Conservation (phyloP, 1,140 invertebrate genomes). For the Saccostrea glomerata region DNA sequence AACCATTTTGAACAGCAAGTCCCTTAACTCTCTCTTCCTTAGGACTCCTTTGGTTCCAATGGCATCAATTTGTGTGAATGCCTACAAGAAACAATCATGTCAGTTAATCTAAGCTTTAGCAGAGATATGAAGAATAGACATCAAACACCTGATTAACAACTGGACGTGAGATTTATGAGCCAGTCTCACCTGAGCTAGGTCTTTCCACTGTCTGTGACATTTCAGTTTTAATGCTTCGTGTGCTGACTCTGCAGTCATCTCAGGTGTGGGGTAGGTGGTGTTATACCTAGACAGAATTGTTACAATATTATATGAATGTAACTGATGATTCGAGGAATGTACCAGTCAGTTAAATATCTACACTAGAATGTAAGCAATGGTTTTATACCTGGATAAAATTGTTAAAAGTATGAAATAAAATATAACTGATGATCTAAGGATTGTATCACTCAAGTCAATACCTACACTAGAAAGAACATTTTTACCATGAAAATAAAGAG, state of each 20-base stretch:
- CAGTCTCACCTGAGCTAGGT: constrained; percentile 68
- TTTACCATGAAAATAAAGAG: not conserved
- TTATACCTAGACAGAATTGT: constrained; percentile 70
- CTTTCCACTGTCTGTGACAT: constrained; percentile 72
- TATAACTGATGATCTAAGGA: not conserved
- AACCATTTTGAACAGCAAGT: constrained; percentile 70
- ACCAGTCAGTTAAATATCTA: not conserved
- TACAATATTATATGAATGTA: not conserved
- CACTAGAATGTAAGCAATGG: not conserved
- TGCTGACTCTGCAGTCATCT: constrained; percentile 70
- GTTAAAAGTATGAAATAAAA: not conserved
- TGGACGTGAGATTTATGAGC: not conserved
- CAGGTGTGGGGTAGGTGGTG: constrained; percentile 61
- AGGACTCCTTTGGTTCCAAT: constrained; percentile 66
- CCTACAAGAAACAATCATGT: constrained; percentile 57
- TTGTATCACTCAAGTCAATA: not conserved
- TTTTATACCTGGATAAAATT: constrained; percentile 69
- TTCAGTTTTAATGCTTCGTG: constrained; percentile 68
- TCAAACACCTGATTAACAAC: no score
- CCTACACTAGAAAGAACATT: not conserved
- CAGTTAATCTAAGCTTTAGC: not conserved
- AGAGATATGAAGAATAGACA: no score
- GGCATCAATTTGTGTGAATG: constrained; percentile 71
- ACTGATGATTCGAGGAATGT: not conserved
- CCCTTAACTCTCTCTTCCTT: constrained; percentile 68